Evolutionary conservation across 2,888 invertebrate species (phyloP).

Genomic region (Bombyx huttoni): DNA sequence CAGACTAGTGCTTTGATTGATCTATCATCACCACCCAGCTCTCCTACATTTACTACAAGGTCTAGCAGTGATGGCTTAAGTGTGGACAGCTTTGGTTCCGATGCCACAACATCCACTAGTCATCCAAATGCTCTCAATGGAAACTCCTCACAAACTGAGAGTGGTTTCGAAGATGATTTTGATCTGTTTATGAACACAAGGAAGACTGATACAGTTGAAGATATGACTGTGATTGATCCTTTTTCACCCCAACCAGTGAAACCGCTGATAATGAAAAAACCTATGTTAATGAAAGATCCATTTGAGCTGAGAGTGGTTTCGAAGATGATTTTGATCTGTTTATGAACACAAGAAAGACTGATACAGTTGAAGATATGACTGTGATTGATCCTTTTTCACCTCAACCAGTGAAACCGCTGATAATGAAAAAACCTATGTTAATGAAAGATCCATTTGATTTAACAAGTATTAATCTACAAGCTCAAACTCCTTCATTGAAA

Average conservation of each 20-base stretch:
- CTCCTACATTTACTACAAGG: conserved; percentile 81
- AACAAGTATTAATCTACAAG: conserved; percentile 55
- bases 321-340: conserved; percentile 87
- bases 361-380: conserved; percentile 68
- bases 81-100: conserved; percentile 82
- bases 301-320: conserved; percentile 85
- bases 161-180: conserved; percentile 89
- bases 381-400: conserved; percentile 72
- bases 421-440: conserved; percentile 66
- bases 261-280: conserved; percentile 57
- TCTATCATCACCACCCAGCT: conserved; percentile 80
- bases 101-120: conserved; percentile 73
- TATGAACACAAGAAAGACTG: conserved; percentile 57
- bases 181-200: conserved; percentile 74
- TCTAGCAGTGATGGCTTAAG: conserved; percentile 83
- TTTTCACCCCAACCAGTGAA: conserved; percentile 63
- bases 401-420: conserved; percentile 36
- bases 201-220: conserved; percentile 61
- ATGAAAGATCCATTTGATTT: conserved; percentile 78
- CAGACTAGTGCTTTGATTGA: conserved; percentile 76
- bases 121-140: conserved; percentile 69
- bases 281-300: conserved; percentile 74
- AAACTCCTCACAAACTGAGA: conserved; percentile 80
- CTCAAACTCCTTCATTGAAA: conserved; percentile 46
- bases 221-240: conserved; percentile 68